Evolutionary conservation across 2,113 vertebrate genomes (phyloP), one percentile per base, ranked within the genome.

Genomic region (Hyperopisus bebe): DNA sequence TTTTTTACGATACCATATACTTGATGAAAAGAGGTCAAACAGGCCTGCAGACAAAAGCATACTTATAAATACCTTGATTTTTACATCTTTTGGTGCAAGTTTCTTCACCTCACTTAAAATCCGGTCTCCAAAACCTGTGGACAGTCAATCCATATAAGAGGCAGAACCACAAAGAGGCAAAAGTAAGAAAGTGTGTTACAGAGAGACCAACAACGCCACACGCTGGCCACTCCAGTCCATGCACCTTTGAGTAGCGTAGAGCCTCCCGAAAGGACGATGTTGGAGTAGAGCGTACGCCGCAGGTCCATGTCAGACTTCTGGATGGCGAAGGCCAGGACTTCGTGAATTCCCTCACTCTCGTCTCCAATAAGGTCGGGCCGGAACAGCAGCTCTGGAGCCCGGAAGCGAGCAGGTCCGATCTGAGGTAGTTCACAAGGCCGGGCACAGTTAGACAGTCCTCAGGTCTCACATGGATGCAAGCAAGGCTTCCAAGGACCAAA

Each of bases 261-360:
- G 3, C 97, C 97, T 0, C 97, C 97, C 0, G 97, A 98, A 51
- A 98, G 92, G 11, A 98, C 97, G 0, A 98, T 98, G 93, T 97
- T 98, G 92, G 96, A 96, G 70, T 96, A 98, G 0, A 98, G 95
- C 0, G 96, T 98, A 91, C 97, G 96, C 5, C 97, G 93, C 9
- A 98, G 96, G 94, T 98, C 97, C 96, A 98, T 95, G 94, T 98
- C 97, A 0, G 97, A 98, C 92, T 97, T 98, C 94, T 98, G 97
- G 93, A 98, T 98, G 85, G 97, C 96, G 0, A 97, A 98, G 21
- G 96, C 96, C 91, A 98, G 93, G 4, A 98, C 97, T 92, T 98
- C 97, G 0, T 98, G 97, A 89, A 98, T 97, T 1, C 97, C 97
- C 27, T 97, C 96, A 0, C 97, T 97, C 92, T 98, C 97, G 0